These are phyloP conservation scores for Myopa tessellatipennis DNA, from an alignment of 2,888 invertebrate species.

Conservation along the genomic window DNA sequence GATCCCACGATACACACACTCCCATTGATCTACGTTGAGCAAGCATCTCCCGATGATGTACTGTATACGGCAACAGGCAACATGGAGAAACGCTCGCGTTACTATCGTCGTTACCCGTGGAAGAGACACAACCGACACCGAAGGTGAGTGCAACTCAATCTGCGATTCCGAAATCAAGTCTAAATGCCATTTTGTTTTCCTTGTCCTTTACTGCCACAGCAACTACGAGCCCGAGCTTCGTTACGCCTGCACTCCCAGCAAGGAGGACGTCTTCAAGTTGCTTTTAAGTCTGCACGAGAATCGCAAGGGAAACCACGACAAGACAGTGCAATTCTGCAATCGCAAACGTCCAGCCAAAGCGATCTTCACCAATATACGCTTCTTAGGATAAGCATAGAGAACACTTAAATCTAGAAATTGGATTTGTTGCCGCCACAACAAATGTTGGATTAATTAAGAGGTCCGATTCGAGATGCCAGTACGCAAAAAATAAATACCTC, in stretches of 20 bases:
- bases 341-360: slow-evolving; percentile 72
- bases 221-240: slow-evolving; percentile 72
- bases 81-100: slow-evolving; percentile 70
- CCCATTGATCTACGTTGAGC: slow-evolving; percentile 65
- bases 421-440: no score
- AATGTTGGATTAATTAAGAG: no score
- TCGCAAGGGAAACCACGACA: slow-evolving; percentile 70
- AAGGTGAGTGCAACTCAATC: slow-evolving; percentile 56
- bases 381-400: slow-evolving; percentile 69
- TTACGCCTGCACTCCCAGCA: slow-evolving; percentile 74
- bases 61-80: slow-evolving; percentile 48
- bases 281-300: slow-evolving; percentile 74
- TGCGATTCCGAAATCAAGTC: neutral
- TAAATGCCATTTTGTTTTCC: neutral
- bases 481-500: no score
- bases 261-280: slow-evolving; percentile 73
- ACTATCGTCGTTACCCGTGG: slow-evolving; percentile 74
- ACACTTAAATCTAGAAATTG: no score
- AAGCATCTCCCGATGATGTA: slow-evolving; percentile 45
- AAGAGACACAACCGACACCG: slow-evolving; percentile 72
- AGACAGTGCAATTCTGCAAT: slow-evolving; percentile 75
- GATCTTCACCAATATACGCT: slow-evolving; percentile 75
- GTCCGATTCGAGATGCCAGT: no score
- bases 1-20: slow-evolving; percentile 64
- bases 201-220: slow-evolving; percentile 48